Conservation (phyloP, 2,888 invertebrate species). For the Campoplex nolae region DNA sequence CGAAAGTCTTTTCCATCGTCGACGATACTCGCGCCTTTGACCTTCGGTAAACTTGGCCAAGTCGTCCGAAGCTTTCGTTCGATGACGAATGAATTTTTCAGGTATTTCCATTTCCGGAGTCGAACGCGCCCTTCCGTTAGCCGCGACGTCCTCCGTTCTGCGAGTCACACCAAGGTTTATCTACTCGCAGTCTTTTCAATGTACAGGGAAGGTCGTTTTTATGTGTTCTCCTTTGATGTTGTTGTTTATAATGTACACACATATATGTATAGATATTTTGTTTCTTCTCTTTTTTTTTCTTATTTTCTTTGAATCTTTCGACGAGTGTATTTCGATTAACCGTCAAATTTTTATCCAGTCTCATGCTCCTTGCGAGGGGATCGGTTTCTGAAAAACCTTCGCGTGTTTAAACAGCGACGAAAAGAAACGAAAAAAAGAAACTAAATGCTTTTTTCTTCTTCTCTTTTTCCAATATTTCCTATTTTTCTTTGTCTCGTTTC, state of each 20-base stretch:
- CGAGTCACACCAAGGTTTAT: not conserved
- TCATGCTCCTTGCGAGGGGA: slow-evolving; percentile 25
- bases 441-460: not conserved
- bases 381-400: not conserved
- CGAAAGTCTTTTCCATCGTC: not conserved
- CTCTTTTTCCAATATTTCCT: slow-evolving; percentile 1
- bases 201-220: slow-evolving; percentile 4
- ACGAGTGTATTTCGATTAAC: slow-evolving; percentile 1
- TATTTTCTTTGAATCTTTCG: not conserved
- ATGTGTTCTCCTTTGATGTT: not conserved
- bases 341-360: slow-evolving; percentile 38
- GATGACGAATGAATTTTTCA: slow-evolving; percentile 1
- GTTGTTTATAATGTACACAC: not conserved
- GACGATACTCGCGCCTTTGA: not conserved
- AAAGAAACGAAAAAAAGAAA: not conserved
- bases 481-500: not conserved
- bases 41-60: not conserved
- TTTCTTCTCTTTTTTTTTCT: not conserved
- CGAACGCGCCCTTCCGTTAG: not conserved
- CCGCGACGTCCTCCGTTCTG: not conserved
- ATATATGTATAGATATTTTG: not conserved
- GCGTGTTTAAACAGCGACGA: slow-evolving; percentile 4
- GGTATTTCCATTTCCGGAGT: not conserved
- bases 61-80: slow-evolving; percentile 6
- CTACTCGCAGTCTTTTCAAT: not conserved